Percentiles rank a stretch among this genome's conserved stretches.
Conservation (phyloP, 35 echinoderm and acorn worm species). For the Heliocidaris erythrogramma region DNA sequence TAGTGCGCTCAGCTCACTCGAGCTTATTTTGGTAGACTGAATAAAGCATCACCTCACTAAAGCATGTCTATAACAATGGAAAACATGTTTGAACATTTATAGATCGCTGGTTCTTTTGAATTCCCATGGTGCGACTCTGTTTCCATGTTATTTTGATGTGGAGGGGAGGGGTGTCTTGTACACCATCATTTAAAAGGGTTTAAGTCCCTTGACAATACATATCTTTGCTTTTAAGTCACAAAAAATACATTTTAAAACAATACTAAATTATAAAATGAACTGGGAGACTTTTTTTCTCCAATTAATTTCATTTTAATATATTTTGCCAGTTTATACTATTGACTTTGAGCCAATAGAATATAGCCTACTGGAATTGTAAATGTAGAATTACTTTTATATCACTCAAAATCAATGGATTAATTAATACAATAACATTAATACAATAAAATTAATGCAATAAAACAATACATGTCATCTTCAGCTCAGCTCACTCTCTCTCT, state of each 20-base stretch:
- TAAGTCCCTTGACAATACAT: background rate
- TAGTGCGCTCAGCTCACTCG: background rate
- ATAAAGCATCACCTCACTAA: background rate
- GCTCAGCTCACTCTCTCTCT: background rate
- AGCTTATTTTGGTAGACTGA: background rate
- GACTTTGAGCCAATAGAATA: no score
- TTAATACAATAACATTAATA: background rate
- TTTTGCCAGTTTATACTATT: no score
- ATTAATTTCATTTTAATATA: no score
- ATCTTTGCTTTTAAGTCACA: background rate
- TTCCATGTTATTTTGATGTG: background rate
- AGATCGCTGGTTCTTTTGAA: slow-evolving; percentile 2
- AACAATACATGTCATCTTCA: no score
- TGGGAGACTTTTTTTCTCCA: no score
- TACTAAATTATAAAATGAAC: no score
- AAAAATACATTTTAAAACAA: no score
- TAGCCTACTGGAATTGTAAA: no score
- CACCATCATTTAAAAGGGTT: background rate
- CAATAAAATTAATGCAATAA: no score
- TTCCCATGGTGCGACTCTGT: background rate
- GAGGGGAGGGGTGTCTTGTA: background rate
- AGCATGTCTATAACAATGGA: background rate
- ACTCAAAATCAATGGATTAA: no score
- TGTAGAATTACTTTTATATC: no score
- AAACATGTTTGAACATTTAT: background rate